Percentiles rank a stretch among this genome's conserved stretches.
These are phyloP conservation scores for Melanotaenia boesemani DNA, from an alignment of 2,797 vertebrate genomes.

Conservation along the genomic window DNA sequence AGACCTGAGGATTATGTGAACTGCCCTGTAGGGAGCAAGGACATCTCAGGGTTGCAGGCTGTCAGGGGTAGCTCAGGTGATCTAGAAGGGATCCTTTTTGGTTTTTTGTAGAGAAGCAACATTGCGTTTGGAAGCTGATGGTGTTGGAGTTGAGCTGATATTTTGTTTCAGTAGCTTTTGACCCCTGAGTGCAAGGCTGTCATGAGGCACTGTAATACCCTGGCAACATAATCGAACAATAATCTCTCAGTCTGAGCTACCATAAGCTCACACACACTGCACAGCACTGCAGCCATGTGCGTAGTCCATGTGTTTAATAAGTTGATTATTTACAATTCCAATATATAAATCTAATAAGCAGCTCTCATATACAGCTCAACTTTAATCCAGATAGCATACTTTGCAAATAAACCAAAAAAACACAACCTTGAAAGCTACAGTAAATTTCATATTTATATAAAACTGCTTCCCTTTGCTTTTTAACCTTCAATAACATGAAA, in stretches of 20 bases:
- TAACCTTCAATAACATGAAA: neutral
- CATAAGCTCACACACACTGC: neutral
- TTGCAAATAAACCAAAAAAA: neutral
- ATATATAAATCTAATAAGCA: no score
- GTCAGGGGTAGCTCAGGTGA: constrained; percentile 15
- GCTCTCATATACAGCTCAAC: neutral
- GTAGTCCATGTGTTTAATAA: neutral
- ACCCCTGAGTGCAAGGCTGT: neutral
- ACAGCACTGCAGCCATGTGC: neutral
- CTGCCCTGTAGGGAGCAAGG: constrained; percentile 12
- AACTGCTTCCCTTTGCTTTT: neutral
- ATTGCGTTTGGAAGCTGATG: neutral
- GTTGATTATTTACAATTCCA: no score
- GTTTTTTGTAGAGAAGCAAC: no score
- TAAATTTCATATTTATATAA: neutral
- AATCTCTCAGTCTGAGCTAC: neutral
- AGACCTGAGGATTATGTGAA: constrained; percentile 53
- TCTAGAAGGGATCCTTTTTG: constrained; percentile 3
- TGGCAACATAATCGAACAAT: neutral
- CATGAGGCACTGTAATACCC: neutral
- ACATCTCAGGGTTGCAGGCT: neutral
- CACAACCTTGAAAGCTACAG: neutral
- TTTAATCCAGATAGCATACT: neutral
- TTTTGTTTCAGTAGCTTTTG: neutral
- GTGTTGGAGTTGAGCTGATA: neutral